Evolutionary conservation across 2,888 invertebrate genomes (phyloP).

Genomic region (Drosophila koepferae): DNA sequence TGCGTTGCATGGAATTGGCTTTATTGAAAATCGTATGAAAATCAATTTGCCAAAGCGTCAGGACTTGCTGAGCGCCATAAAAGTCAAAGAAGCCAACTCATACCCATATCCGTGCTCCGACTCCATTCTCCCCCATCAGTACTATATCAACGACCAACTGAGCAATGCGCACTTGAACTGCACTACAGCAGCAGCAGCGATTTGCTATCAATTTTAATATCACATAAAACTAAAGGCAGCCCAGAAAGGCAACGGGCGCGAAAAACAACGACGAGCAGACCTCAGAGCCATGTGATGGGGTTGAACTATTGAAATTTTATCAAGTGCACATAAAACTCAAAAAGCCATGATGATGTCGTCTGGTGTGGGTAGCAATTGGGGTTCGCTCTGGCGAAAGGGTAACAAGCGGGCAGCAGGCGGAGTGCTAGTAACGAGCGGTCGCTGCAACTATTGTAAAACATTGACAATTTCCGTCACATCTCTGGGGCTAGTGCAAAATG

Average conservation of each 20-base stretch:
- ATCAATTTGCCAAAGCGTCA: slow-evolving; percentile 68
- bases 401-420: not conserved
- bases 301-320: slow-evolving; percentile 77
- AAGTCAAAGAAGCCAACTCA: slow-evolving; percentile 38
- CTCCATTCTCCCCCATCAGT: not conserved
- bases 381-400: not conserved
- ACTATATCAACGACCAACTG: slow-evolving; percentile 22
- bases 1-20: slow-evolving; percentile 70
- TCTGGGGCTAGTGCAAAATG: slow-evolving; percentile 80
- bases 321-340: slow-evolving; percentile 80
- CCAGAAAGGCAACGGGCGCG: slow-evolving; percentile 61
- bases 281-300: slow-evolving; percentile 16
- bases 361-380: not conserved
- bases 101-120: not conserved
- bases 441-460: slow-evolving; percentile 81
- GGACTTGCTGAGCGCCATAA: slow-evolving; percentile 48
- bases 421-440: slow-evolving; percentile 27
- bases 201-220: slow-evolving; percentile 80
- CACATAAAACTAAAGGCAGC: slow-evolving; percentile 77
- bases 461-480: slow-evolving; percentile 83
- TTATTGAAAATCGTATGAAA: slow-evolving; percentile 76
- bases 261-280: slow-evolving; percentile 61
- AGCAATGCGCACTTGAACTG: slow-evolving; percentile 61
- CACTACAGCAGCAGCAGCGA: slow-evolving; percentile 61
- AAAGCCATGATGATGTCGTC: slow-evolving; percentile 75